Conservation (phyloP, 2,113 vertebrate genomes). For the Eptesicus fuscus region DNA sequence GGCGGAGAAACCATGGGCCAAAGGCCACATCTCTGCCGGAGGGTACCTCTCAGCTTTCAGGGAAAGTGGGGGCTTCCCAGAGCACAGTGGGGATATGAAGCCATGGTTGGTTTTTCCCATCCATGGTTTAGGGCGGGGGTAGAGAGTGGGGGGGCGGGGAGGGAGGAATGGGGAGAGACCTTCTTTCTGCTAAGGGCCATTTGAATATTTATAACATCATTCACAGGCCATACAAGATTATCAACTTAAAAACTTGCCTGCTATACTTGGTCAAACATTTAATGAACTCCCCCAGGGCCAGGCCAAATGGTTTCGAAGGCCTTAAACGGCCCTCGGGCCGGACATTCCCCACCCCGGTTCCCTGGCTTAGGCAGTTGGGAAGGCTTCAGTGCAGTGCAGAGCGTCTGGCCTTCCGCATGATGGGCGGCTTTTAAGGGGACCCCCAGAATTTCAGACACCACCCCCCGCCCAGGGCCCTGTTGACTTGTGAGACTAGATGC, state of each 20-base stretch:
- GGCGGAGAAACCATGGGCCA: background rate
- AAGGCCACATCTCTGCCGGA: background rate
- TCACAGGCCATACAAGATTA: too few relatives aligned
- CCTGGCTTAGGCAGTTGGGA: background rate
- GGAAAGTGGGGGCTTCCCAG: background rate
- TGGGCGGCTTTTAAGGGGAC: background rate
- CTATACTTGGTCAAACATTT: too few relatives aligned
- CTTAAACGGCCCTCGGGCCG: too few relatives aligned
- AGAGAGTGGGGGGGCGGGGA: too few relatives aligned
- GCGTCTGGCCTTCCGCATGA: rapidly evolving
- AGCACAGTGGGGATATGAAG: background rate
- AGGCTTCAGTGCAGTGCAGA: background rate
- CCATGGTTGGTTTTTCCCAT: background rate
- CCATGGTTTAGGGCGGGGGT: too few relatives aligned
- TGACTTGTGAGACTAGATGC: background rate
- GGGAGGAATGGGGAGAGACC: too few relatives aligned
- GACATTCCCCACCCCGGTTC: too few relatives aligned
- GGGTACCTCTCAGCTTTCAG: background rate
- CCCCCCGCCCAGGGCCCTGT: rapidly evolving
- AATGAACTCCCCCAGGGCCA: too few relatives aligned
- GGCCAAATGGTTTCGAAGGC: too few relatives aligned
- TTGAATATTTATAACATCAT: too few relatives aligned
- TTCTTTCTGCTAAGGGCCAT: too few relatives aligned
- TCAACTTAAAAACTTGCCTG: too few relatives aligned
- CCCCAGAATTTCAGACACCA: background rate